A percentile compares a stretch with the other conserved stretches of the same genome.
Conservation (phyloP, 2,888 invertebrate species). For the Amphiduros pacificus region DNA sequence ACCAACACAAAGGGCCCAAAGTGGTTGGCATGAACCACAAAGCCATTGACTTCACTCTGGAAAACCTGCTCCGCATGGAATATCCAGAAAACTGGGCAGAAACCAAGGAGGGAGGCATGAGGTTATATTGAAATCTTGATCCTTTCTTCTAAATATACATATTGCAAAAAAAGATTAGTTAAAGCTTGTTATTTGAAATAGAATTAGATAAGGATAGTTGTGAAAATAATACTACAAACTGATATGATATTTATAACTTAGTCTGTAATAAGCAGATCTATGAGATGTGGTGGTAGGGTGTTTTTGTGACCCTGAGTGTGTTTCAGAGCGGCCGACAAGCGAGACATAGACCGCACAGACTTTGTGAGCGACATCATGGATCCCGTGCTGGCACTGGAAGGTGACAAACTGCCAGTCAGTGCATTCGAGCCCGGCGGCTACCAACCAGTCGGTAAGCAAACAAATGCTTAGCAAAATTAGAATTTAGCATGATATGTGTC, state of each 20-base stretch:
- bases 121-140: too few species aligned
- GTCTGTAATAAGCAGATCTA: too few species aligned
- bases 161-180: too few species aligned
- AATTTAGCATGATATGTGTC: too few species aligned
- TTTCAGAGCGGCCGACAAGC: constrained; percentile 1
- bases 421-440: constrained; percentile 34
- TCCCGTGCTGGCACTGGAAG: constrained; percentile 32
- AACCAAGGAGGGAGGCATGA: constrained; percentile 1
- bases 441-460: constrained; percentile 30
- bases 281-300: too few species aligned
- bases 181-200: too few species aligned
- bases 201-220: too few species aligned
- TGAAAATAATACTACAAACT: too few species aligned
- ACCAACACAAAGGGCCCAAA: constrained; percentile 32
- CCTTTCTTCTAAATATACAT: neutral
- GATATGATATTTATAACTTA: too few species aligned
- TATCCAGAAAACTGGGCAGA: constrained; percentile 25
- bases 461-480: too few species aligned
- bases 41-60: constrained; percentile 29
- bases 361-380: constrained; percentile 32
- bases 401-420: constrained; percentile 33
- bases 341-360: constrained; percentile 21
- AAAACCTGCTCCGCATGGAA: constrained; percentile 24
- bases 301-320: too few species aligned
- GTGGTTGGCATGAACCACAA: constrained; percentile 28